Percentiles rank a stretch among this genome's conserved stretches.
These are phyloP conservation scores for Enteromius unitaeniatus DNA, from an alignment of 2,797 vertebrate genomes.

Conservation along the genomic window DNA sequence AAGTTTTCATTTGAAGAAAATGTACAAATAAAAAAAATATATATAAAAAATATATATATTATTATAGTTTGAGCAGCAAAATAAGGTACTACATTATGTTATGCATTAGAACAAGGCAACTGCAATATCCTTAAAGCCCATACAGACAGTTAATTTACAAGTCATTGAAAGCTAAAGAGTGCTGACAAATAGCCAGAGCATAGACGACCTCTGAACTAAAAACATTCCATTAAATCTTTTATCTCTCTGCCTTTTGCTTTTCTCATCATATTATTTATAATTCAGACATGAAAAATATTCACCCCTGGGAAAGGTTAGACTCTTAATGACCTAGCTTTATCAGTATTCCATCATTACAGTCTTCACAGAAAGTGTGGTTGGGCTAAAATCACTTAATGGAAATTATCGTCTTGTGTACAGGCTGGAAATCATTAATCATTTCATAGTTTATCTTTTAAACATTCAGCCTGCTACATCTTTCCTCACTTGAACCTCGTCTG, in stretches of 20 bases:
- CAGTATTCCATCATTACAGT: slow-evolving; percentile 6
- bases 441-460: slow-evolving; percentile 12
- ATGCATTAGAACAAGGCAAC: neutral
- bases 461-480: neutral
- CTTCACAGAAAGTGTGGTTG: neutral
- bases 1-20: no score
- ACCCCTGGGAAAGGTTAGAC: slow-evolving; percentile 8
- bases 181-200: slow-evolving; percentile 9
- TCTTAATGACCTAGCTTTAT: slow-evolving; percentile 16
- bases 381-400: neutral
- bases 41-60: no score
- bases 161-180: slow-evolving; percentile 1
- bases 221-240: slow-evolving; percentile 22
- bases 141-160: slow-evolving; percentile 12
- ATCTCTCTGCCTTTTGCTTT: slow-evolving; percentile 17
- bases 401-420: slow-evolving; percentile 9
- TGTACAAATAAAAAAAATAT: no score
- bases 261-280: slow-evolving; percentile 33
- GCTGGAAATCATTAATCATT: slow-evolving; percentile 1
- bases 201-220: neutral
- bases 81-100: neutral
- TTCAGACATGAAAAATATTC: slow-evolving; percentile 28
- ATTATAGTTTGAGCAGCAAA: no score
- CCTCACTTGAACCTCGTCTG: neutral
- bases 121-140: neutral